These are phyloP conservation scores for Malurus leucopterus DNA, from an alignment of 2,797 vertebrate species.

Conservation along the genomic window DNA sequence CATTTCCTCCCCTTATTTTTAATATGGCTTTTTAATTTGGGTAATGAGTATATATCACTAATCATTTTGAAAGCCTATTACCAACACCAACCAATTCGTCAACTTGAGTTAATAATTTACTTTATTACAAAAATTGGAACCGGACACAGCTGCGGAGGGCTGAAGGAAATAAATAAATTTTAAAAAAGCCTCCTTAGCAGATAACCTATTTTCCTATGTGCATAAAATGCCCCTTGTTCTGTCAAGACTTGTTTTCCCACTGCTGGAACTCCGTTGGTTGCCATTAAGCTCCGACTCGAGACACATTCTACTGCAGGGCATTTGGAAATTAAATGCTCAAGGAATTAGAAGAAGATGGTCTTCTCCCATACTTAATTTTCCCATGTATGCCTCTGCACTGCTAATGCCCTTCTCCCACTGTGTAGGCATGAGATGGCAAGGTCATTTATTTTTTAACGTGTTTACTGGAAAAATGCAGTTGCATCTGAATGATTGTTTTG, in stretches of 20 bases:
- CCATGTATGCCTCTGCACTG: constrained; percentile 35
- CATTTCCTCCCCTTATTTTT: constrained; percentile 58
- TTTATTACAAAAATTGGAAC: constrained; percentile 41
- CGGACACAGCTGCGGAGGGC: constrained; percentile 24
- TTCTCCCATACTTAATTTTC: constrained; percentile 59
- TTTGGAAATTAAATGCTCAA: constrained; percentile 59
- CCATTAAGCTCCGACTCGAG: constrained; percentile 19
- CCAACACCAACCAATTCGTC: constrained; percentile 54
- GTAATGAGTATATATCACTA: constrained; percentile 65
- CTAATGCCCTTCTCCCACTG: constrained; percentile 55
- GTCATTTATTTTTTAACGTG: constrained; percentile 59
- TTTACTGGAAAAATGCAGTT: constrained; percentile 65
- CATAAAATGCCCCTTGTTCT: constrained; percentile 1
- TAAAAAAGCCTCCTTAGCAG: not conserved
- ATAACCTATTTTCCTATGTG: constrained; percentile 22
- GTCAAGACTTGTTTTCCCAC: constrained; percentile 33
- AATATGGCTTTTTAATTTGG: constrained; percentile 63
- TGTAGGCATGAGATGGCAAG: constrained; percentile 46
- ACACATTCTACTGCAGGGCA: constrained; percentile 61
- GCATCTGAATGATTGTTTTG: constrained; percentile 63
- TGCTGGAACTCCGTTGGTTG: constrained; percentile 26
- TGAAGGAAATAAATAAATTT: not conserved
- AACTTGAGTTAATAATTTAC: constrained; percentile 56
- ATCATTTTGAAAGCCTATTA: constrained; percentile 64
- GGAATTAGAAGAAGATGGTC: constrained; percentile 43